Base-by-base conservation (phyloP, 2,888 invertebrate genomes). In the Notocelia uddmanniana region DNA sequence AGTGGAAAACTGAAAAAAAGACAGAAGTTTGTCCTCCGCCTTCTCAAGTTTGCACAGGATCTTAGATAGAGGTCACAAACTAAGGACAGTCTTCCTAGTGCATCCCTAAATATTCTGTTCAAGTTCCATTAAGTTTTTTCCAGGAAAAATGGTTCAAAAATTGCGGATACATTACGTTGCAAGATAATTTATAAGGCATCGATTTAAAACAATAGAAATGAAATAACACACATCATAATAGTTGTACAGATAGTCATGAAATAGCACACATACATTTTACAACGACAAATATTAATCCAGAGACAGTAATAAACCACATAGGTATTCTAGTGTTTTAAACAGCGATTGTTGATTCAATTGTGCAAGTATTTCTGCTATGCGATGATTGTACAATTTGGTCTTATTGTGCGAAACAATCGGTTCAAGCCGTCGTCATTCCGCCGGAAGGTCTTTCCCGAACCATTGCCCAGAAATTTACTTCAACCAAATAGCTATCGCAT, bases 341-440 rank as follows among this genome's bases (percentile, higher is more conserved):
- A n/a, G 75, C 74, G 74, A 75, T 74, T 78, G 75, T 76, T 73
- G 81, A 83, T 86, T 83, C 81, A 83, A 85, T 84, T 81, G 83
- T 78, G 82, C 80, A 84, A 85, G 72, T 74, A 75, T 80, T 80
- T 83, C 80, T 78, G 80, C 76, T 81, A 82, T 82, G 81, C 78
- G 77, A 79, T 79, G 78, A 81, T 79, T 80, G 82, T 81, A 81
- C 81, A 83, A 86, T 85, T 87, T 83, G 82, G 79, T 82, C 81
- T 83, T 81, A 87, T 86, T 86, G 86, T 86, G 79, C 80, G 78
- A 84, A 84, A 86, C 85, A 86, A 87, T 88, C 80, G 80, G 79
- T 82, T 79, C 80, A 78, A 79, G 78, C 76, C 73, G 76, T 77
- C 77, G 81, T 76, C 76, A 79, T 81, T 79, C 78, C 76, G 75